Evolutionary conservation across 2,888 invertebrate genomes (phyloP).

Genomic region (Drosophila austrosaltans): DNA sequence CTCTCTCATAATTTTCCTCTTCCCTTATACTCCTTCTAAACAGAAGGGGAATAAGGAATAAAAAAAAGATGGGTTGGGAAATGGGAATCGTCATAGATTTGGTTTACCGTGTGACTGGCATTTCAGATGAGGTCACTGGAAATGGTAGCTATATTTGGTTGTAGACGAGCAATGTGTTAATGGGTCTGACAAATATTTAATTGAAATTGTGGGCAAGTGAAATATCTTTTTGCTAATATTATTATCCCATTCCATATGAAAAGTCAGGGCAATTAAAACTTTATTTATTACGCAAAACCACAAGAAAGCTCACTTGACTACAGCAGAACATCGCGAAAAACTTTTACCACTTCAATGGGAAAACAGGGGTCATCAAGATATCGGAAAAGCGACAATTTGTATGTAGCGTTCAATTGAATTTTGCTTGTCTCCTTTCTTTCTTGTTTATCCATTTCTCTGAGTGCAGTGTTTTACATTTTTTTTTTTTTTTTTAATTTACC

Average conservation of each 20-base stretch:
- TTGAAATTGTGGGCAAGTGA: constrained; percentile 41
- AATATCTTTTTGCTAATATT: constrained; percentile 47
- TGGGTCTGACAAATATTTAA: constrained; percentile 27
- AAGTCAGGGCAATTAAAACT: constrained; percentile 60
- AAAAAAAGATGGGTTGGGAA: neutral
- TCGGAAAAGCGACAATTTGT: too few species aligned
- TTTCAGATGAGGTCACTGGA: constrained; percentile 25
- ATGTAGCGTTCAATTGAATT: neutral
- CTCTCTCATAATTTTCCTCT: neutral
- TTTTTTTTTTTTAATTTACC: too few species aligned
- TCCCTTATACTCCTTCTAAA: constrained; percentile 15
- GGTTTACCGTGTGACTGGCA: constrained; percentile 24
- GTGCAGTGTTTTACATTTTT: too few species aligned
- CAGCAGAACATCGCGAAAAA: constrained; percentile 9
- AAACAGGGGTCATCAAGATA: constrained; percentile 22
- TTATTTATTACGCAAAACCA: constrained; percentile 46
- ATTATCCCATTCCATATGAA: constrained; percentile 19
- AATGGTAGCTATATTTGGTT: neutral
- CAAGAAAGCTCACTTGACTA: constrained; percentile 24
- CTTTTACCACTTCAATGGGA: neutral
- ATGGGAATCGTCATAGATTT: neutral
- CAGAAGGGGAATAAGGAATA: neutral
- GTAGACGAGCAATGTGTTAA: constrained; percentile 10
- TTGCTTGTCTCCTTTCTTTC: neutral
- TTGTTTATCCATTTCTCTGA: too few species aligned